These are phyloP conservation scores for Clinocottus analis DNA, from an alignment of 2,113 vertebrate genomes.

Conservation along the genomic window DNA sequence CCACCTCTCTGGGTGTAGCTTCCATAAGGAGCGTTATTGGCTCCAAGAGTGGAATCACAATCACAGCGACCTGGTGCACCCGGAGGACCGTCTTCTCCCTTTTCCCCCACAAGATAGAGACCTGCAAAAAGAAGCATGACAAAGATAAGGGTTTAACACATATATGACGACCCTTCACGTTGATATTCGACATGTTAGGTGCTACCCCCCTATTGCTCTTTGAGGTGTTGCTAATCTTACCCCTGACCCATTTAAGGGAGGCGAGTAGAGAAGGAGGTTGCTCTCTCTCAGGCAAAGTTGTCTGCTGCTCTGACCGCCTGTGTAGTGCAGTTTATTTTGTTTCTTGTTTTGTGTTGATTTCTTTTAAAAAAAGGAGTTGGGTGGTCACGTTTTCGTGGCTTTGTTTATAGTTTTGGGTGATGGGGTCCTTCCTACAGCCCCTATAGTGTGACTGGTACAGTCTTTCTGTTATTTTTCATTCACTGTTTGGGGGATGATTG, in stretches of 20 bases:
- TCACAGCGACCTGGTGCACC: constrained; percentile 90
- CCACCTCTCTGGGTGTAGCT: constrained; percentile 81
- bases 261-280: too few species aligned
- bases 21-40: constrained; percentile 85
- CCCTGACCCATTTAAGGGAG: neutral
- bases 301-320: too few species aligned
- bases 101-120: constrained; percentile 89
- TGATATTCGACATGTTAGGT: neutral
- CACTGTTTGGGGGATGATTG: neutral
- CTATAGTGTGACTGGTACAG: neutral
- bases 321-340: too few species aligned
- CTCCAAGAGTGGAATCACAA: constrained; percentile 81
- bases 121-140: constrained; percentile 74
- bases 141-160: neutral
- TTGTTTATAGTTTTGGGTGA: neutral
- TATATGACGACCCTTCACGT: neutral
- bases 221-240: neutral
- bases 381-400: too few species aligned
- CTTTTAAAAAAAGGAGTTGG: too few species aligned
- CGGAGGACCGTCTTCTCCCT: constrained; percentile 91
- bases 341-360: too few species aligned
- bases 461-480: neutral
- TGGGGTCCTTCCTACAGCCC: neutral
- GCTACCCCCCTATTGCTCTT: neutral
- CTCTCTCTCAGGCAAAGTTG: too few species aligned